phyloP scores from a whole-genome alignment of 2,797 vertebrate genomes.

The Trematomus bernacchii region DNA sequence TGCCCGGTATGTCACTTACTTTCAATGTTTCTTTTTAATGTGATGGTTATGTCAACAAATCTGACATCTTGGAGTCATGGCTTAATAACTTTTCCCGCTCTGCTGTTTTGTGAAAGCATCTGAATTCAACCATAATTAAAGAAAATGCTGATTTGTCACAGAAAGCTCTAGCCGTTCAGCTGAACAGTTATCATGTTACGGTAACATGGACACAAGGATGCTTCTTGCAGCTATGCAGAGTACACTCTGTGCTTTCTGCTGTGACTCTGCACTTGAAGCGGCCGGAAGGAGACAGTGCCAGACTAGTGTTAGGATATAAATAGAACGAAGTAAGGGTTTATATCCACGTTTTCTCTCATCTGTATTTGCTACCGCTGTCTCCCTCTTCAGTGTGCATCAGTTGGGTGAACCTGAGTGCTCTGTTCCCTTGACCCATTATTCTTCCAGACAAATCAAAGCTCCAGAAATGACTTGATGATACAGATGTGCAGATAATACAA shows the following conservation, averaged over 20 bases:
- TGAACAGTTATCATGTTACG: background rate
- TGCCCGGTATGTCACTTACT: slow-evolving; percentile 91
- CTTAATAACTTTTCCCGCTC: background rate
- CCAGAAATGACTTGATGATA: slow-evolving; percentile 6
- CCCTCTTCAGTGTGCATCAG: slow-evolving; percentile 59
- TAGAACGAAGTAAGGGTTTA: slow-evolving; percentile 77
- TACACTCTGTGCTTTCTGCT: slow-evolving; percentile 52
- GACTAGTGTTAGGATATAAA: slow-evolving; percentile 80
- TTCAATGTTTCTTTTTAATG: background rate
- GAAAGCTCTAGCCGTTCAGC: background rate
- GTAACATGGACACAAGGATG: slow-evolving; percentile 27
- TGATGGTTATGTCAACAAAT: background rate
- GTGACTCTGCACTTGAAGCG: slow-evolving; percentile 65
- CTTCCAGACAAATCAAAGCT: slow-evolving; percentile 10
- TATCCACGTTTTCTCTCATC: slow-evolving; percentile 74
- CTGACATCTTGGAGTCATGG: background rate
- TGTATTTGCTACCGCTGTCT: slow-evolving; percentile 74
- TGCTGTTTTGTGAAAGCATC: slow-evolving; percentile 23
- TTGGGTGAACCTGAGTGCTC: slow-evolving; percentile 44
- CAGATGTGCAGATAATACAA: slow-evolving; percentile 1
- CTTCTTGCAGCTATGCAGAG: slow-evolving; percentile 38
- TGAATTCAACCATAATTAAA: slow-evolving; percentile 7
- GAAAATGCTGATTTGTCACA: slow-evolving; percentile 10
- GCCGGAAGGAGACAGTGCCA: slow-evolving; percentile 69
- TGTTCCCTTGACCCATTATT: slow-evolving; percentile 34